Evolutionary conservation across 1,140 invertebrate genomes (phyloP), one percentile per base, ranked within the genome.

Genomic region (Acromyrmex heyeri): DNA sequence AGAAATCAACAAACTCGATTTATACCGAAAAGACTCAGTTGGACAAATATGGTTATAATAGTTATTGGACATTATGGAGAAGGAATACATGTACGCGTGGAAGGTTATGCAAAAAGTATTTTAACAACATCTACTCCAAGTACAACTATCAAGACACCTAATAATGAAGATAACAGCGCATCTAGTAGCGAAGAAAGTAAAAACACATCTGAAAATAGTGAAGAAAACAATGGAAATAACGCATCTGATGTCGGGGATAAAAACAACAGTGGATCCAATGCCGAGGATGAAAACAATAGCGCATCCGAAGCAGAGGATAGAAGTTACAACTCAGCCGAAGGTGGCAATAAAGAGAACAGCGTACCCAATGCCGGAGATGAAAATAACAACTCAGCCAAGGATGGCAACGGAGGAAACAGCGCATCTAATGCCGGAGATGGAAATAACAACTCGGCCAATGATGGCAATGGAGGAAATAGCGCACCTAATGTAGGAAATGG

Each of bases 51-150:
- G 5, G 27, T 86, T 0, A 24, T 90, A 0, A 0, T 48, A 0
- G 82, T 55, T n/a, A 18, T 77, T 48, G 89, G 89, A 61, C 18
- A 8, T 50, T 34, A 2, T 0, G 79, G 88, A 3, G 12, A 77
- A 16, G 77, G 75, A 24, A 8, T 61, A 0, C 0, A 0, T 4
- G 0, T 48, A 69, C 27, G 0, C 18, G 10, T 75, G 2, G 64
- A n/a, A 85, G 27, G 1, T 44, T 27, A 18, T 12, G 27, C 27
- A 16, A 55, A 21, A 48, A 59, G 0, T 21, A 34, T 1, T 53
- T 4, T 55, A 55, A 21, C 30, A 55, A 69, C 34, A 27, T 48
- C 78, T 21, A 8, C 30, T 38, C 3, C 12, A 8, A 44, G 8
- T 44, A 44, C 10, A 18, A 69, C 73, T 34, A 27, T 16, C n/a